phyloP scores from a whole-genome alignment of 2,797 vertebrate species.

The Acanthurus lineatus region DNA sequence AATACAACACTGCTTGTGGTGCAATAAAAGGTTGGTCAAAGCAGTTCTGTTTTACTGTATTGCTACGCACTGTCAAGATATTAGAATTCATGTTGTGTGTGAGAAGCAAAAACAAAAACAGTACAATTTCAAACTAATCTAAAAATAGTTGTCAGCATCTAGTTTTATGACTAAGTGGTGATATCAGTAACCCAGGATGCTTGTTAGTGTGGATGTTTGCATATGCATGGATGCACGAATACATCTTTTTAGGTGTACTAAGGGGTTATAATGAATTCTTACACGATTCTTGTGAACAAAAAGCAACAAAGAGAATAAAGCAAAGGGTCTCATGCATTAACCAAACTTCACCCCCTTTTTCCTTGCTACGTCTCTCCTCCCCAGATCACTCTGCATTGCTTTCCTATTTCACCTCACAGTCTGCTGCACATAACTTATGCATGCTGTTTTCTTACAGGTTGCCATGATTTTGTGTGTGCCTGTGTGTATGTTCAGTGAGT shows the following conservation, averaged over 20 bases:
- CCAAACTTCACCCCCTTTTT: constrained; percentile 13
- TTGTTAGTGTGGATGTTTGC: constrained; percentile 9
- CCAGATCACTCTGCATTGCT: constrained; percentile 12
- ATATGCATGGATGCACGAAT: not conserved
- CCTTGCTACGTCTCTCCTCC: constrained; percentile 25
- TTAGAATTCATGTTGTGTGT: no score
- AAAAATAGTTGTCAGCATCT: not conserved
- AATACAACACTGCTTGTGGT: no score
- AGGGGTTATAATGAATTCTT: constrained; percentile 8
- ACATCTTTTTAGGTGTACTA: constrained; percentile 10
- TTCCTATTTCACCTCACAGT: constrained; percentile 54
- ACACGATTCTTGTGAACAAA: constrained; percentile 1
- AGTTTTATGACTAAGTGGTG: not conserved
- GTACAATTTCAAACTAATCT: no score
- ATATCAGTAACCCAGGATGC: constrained; percentile 5
- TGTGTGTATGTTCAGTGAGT: constrained; percentile 22
- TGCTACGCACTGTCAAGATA: no score
- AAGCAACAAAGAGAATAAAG: constrained; percentile 1
- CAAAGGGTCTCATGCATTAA: not conserved
- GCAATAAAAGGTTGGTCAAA: no score
- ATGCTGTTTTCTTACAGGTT: constrained; percentile 60
- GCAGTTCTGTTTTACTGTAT: no score
- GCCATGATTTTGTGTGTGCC: constrained; percentile 43
- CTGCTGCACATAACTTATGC: constrained; percentile 64
- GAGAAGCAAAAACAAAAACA: no score